Conservation (phyloP, 1,140 invertebrate species). For the Dreissena rostriformis region DNA sequence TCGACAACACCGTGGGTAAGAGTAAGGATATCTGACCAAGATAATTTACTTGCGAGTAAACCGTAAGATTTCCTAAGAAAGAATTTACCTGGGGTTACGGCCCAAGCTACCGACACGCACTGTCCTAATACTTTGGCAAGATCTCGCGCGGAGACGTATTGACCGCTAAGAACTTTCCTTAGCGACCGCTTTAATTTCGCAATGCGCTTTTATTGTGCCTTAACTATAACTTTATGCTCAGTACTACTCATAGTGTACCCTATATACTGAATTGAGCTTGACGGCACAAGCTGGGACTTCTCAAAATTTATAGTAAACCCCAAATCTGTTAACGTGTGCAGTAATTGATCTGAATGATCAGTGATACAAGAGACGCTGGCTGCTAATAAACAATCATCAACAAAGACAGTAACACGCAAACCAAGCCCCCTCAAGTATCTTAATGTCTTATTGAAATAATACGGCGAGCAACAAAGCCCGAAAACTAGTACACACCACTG, state of each 20-base stretch:
- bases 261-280: slow-evolving; percentile 39
- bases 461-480: slow-evolving; percentile 43
- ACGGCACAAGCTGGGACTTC: slow-evolving; percentile 47
- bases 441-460: slow-evolving; percentile 2
- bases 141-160: too few relatives aligned
- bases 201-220: too few relatives aligned
- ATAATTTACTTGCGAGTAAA: too few relatives aligned
- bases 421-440: slow-evolving; percentile 46
- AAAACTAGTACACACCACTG: slow-evolving; percentile 31
- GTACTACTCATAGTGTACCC: slow-evolving; percentile 34
- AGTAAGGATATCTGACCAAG: too few relatives aligned
- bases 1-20: too few relatives aligned
- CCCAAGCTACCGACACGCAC: too few relatives aligned
- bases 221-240: slow-evolving; percentile 37
- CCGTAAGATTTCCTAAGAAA: too few relatives aligned
- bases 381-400: slow-evolving; percentile 58
- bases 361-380: slow-evolving; percentile 13
- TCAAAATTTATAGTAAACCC: slow-evolving; percentile 52
- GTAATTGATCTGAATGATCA: slow-evolving; percentile 34
- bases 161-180: too few relatives aligned
- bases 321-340: slow-evolving; percentile 6
- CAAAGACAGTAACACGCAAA: slow-evolving; percentile 40
- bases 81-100: too few relatives aligned
- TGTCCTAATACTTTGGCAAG: too few relatives aligned
- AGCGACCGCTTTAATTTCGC: too few relatives aligned